A percentile compares a stretch with the other conserved stretches of the same genome.
phyloP scores from a whole-genome alignment of 2,797 vertebrate genomes.

The Alcedo atthis region DNA sequence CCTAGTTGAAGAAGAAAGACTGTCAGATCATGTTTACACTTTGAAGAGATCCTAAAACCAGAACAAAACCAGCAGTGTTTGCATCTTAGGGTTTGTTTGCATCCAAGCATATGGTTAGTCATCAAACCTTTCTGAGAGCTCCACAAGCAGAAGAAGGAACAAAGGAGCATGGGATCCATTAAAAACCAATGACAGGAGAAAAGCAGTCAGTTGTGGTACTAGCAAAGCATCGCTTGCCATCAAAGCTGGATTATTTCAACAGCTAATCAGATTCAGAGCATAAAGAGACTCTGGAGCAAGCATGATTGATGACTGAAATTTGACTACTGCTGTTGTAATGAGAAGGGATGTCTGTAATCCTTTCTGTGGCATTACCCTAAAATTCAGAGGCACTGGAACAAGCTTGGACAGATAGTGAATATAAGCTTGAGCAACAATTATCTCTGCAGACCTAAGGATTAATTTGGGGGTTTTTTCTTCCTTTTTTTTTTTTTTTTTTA shows the following conservation, averaged over 20 bases:
- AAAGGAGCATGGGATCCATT: neutral
- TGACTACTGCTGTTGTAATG: neutral
- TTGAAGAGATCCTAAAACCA: neutral
- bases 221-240: slow-evolving; percentile 1
- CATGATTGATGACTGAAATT: neutral
- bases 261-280: slow-evolving; percentile 35
- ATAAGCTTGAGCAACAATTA: neutral
- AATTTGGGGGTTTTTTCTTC: neutral
- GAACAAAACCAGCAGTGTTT: neutral
- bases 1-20: neutral
- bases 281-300: neutral
- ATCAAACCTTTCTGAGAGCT: neutral
- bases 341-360: slow-evolving; percentile 25
- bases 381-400: neutral
- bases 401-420: neutral
- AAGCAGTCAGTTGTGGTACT: neutral
- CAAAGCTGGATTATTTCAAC: slow-evolving; percentile 27
- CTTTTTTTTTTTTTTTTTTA: neutral
- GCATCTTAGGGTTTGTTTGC: neutral
- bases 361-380: neutral
- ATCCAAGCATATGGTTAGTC: neutral
- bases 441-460: neutral
- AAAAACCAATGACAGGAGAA: neutral
- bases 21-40: neutral
- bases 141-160: neutral